Conservation (phyloP, 2,113 vertebrate genomes). For the Ptyas mucosa region DNA sequence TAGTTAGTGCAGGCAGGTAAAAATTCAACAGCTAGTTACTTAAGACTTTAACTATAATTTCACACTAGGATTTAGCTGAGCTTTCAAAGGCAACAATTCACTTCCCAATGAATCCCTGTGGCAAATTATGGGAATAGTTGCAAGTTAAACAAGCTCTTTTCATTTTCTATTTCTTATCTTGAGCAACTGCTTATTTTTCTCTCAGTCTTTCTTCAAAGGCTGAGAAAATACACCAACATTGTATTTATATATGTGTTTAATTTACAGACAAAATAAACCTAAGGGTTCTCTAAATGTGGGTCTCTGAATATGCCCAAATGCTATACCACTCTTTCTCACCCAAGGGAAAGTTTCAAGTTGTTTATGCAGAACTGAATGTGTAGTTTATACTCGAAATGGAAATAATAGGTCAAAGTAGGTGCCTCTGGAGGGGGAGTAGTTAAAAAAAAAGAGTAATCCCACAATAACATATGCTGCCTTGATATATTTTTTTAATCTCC, state of each 20-base stretch:
- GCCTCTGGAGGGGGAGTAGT: background rate
- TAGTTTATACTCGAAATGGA: background rate
- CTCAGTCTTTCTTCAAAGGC: background rate
- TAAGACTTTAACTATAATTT: background rate
- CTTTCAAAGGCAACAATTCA: background rate
- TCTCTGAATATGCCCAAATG: background rate
- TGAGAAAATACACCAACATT: background rate
- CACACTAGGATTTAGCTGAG: background rate
- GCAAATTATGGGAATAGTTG: background rate
- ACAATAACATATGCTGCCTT: background rate
- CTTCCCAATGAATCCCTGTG: background rate
- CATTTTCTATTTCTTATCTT: background rate
- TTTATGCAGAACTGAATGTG: background rate
- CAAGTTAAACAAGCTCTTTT: background rate
- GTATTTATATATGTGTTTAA: background rate
- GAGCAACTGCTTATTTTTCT: background rate
- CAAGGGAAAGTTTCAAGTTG: background rate
- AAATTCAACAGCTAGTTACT: background rate
- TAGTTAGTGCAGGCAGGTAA: accelerated
- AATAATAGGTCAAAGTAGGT: background rate
- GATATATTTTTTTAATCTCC: background rate
- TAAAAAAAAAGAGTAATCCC: background rate
- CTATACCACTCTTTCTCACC: background rate
- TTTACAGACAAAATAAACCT: background rate
- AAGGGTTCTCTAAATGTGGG: background rate